phyloP scores from a whole-genome alignment of 2,797 vertebrate genomes.

The Hypotaenidia philippensis region DNA sequence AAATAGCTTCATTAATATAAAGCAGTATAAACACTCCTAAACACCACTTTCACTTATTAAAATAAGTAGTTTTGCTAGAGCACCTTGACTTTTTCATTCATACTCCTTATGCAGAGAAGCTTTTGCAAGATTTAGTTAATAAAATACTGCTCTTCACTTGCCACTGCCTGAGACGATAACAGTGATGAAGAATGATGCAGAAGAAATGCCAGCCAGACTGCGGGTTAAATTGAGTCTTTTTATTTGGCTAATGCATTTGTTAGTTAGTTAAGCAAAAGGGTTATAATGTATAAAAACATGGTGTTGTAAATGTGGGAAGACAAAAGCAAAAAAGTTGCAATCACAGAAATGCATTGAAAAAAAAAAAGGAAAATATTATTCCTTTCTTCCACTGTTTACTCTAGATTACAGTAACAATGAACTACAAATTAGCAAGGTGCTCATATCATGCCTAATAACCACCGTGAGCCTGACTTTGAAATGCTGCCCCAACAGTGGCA shows the following conservation, averaged over 20 bases:
- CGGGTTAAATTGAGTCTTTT: not conserved
- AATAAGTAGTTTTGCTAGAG: not conserved
- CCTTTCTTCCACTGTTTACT: not conserved
- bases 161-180: not conserved
- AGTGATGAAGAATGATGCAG: not conserved
- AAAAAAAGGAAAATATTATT: not conserved
- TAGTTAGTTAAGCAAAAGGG: not conserved
- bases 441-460: not conserved
- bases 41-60: not conserved
- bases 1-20: not conserved
- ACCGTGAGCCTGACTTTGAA: not conserved
- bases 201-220: conserved; percentile 2
- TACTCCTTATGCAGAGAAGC: not conserved
- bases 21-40: not conserved
- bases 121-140: not conserved
- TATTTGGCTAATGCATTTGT: not conserved
- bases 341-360: not conserved
- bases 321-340: not conserved
- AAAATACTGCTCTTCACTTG: not conserved
- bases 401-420: not conserved
- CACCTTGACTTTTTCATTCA: not conserved
- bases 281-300: not conserved
- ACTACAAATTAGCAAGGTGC: not conserved
- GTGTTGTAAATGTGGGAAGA: not conserved
- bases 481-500: not conserved